Evolutionary conservation across 2,113 vertebrate species (phyloP).

Genomic region (Pomatorhinus ruficollis): DNA sequence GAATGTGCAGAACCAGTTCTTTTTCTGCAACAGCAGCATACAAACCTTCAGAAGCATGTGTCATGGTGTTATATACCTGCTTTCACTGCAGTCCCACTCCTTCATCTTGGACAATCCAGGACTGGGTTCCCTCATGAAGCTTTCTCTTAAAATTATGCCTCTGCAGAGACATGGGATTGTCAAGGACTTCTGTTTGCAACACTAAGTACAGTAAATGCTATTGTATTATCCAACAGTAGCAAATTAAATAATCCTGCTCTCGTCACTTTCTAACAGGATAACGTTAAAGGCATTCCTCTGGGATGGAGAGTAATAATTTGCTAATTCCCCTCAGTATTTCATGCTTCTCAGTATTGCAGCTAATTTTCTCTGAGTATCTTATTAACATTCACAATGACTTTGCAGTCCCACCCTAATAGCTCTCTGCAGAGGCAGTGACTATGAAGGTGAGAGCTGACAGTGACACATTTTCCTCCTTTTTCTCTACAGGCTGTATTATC

Average conservation of each 20-base stretch:
- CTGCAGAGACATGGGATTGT: not conserved
- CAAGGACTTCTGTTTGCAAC: conserved; percentile 14
- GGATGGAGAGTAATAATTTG: conserved; percentile 18
- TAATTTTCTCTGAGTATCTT: conserved; percentile 59
- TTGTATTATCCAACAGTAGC: not conserved
- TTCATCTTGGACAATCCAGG: not conserved
- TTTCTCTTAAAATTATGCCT: conserved; percentile 1
- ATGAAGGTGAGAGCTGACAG: conserved; percentile 42
- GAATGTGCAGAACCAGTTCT: not conserved
- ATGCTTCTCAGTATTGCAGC: conserved; percentile 20
- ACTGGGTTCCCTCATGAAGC: not conserved
- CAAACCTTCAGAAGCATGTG: not conserved
- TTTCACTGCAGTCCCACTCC: not conserved
- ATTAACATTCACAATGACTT: conserved; percentile 53
- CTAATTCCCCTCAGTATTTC: conserved; percentile 30
- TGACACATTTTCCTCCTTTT: conserved; percentile 38
- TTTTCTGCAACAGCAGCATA: not conserved
- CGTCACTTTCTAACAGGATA: conserved; percentile 45
- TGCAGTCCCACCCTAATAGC: conserved; percentile 8
- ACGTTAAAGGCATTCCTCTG: conserved; percentile 38
- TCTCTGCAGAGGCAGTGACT: not conserved
- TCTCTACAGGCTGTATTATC: conserved; percentile 81
- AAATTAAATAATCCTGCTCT: conserved; percentile 2
- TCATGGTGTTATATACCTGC: too few species aligned
- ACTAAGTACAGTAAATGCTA: conserved; percentile 32